Conservation (phyloP, 2,797 vertebrate species). For the Macropodus opercularis region DNA sequence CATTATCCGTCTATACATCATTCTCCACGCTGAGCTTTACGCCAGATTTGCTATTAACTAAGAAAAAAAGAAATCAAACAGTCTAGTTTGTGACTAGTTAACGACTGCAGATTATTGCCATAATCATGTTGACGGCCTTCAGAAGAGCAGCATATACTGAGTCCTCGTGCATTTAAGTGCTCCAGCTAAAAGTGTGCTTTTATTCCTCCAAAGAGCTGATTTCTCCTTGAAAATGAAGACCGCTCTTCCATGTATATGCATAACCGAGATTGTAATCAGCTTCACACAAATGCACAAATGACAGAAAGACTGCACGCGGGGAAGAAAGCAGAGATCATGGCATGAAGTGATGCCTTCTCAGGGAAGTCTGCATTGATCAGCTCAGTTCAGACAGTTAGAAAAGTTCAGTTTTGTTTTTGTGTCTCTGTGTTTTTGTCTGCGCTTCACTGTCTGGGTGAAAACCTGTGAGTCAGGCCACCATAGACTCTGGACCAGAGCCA, state of each 20-base stretch:
- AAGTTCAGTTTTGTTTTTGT: background rate
- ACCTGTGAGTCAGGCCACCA: background rate
- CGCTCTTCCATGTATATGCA: background rate
- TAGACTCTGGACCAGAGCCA: background rate
- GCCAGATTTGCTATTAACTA: slow-evolving; percentile 32
- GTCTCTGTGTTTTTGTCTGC: background rate
- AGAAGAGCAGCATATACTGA: background rate
- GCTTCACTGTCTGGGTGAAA: background rate
- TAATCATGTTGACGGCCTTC: background rate
- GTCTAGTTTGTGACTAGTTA: slow-evolving; percentile 2
- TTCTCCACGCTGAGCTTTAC: slow-evolving; percentile 24
- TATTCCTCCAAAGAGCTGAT: too few species aligned
- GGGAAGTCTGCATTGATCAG: background rate
- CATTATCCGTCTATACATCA: background rate
- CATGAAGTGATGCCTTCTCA: background rate
- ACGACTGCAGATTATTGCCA: background rate
- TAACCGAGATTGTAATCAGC: background rate
- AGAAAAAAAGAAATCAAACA: slow-evolving; percentile 34
- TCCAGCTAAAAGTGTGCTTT: too few species aligned
- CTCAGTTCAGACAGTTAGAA: background rate
- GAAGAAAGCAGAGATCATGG: background rate
- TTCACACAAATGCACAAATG: background rate
- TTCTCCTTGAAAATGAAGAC: background rate
- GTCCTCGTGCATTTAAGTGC: too few species aligned
- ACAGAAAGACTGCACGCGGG: background rate